phyloP scores from a whole-genome alignment of 2,797 vertebrate genomes.

The Furcifer pardalis region DNA sequence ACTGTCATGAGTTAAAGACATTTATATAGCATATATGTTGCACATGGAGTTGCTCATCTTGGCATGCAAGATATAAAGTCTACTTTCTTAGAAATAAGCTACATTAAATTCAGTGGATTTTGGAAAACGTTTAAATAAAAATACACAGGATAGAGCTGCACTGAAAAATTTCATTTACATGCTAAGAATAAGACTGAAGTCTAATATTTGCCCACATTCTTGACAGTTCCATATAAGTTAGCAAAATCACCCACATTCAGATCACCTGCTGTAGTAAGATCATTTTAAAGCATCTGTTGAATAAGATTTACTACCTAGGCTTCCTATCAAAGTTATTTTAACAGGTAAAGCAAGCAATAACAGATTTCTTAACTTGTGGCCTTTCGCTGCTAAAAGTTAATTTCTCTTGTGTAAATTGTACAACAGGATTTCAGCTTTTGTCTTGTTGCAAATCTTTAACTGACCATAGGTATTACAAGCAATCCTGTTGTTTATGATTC shows the following conservation, averaged over 20 bases:
- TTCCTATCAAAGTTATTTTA: background rate
- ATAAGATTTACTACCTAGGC: too few relatives aligned
- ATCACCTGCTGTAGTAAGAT: background rate
- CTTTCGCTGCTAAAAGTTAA: too few relatives aligned
- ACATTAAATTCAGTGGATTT: background rate
- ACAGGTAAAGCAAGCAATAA: background rate
- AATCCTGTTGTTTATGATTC: too few relatives aligned
- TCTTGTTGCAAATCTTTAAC: too few relatives aligned
- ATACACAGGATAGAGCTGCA: background rate
- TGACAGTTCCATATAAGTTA: background rate
- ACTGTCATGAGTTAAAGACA: too few relatives aligned
- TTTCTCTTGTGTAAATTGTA: too few relatives aligned
- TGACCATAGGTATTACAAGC: too few relatives aligned
- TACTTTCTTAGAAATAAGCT: background rate
- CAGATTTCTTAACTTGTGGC: too few relatives aligned
- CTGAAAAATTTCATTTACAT: background rate
- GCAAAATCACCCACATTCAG: background rate
- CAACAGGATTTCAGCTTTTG: too few relatives aligned
- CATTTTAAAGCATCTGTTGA: background rate
- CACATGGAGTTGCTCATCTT: too few relatives aligned
- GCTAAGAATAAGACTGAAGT: background rate
- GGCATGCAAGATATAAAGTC: too few relatives aligned
- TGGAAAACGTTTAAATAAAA: background rate
- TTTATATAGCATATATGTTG: too few relatives aligned
- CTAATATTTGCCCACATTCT: background rate